Percentiles rank a stretch among this genome's conserved stretches.
Evolutionary conservation across 2,888 invertebrate species (phyloP).

Genomic region (Dioctria linearis): DNA sequence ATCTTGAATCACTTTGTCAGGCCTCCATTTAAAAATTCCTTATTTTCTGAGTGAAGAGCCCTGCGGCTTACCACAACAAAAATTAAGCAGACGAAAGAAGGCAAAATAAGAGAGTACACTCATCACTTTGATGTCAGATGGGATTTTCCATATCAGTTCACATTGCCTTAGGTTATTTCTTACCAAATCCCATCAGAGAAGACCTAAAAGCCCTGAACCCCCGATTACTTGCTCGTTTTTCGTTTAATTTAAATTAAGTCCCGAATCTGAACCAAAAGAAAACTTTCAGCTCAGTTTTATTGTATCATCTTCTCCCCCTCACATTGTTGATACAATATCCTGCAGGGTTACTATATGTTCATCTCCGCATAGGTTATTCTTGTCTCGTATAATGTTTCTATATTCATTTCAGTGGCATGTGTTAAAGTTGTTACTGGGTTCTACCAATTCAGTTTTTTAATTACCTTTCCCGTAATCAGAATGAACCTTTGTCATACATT

Average conservation of each 20-base stretch:
- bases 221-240: constrained; percentile 25
- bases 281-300: constrained; percentile 8
- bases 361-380: neutral
- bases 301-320: neutral
- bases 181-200: constrained; percentile 9
- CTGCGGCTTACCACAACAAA: constrained; percentile 20
- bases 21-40: constrained; percentile 32
- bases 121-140: constrained; percentile 55
- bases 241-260: constrained; percentile 35
- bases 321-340: constrained; percentile 8
- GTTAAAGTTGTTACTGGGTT: constrained; percentile 56
- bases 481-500: constrained; percentile 49
- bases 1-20: constrained; percentile 37
- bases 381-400: neutral
- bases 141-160: constrained; percentile 52
- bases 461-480: constrained; percentile 49
- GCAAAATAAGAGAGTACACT: neutral
- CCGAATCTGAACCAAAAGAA: constrained; percentile 1
- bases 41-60: neutral
- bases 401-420: constrained; percentile 55
- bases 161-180: constrained; percentile 46
- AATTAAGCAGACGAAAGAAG: constrained; percentile 11
- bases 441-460: constrained; percentile 51
- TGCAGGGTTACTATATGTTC: neutral
- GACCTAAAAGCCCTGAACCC: constrained; percentile 19